phyloP scores from a whole-genome alignment of 1,140 invertebrate genomes.

The Wasmannia auropunctata region DNA sequence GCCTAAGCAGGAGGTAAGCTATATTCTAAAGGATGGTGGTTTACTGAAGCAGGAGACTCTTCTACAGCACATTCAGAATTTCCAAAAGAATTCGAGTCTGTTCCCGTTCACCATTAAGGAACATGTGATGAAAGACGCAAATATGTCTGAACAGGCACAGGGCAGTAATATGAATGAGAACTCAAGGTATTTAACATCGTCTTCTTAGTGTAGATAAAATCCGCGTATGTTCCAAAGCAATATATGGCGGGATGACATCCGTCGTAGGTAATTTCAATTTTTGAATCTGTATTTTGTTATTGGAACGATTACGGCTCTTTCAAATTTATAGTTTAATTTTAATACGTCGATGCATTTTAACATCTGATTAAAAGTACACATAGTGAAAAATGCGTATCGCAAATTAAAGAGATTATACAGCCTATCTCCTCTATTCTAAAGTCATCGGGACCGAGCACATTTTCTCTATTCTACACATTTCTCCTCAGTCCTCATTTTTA shows the following conservation, averaged over 20 bases:
- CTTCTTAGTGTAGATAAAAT: conserved; percentile 79
- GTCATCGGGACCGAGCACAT: neutral
- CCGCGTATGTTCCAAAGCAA: conserved; percentile 61
- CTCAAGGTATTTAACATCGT: conserved; percentile 84
- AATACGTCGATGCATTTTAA: neutral
- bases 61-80: conserved; percentile 82
- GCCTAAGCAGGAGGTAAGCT: conserved; percentile 80
- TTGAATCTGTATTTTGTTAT: conserved; percentile 26
- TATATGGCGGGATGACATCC: conserved; percentile 7
- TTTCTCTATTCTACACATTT: conserved; percentile 11
- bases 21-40: conserved; percentile 77
- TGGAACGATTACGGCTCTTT: neutral
- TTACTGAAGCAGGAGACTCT: conserved; percentile 80
- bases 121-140: conserved; percentile 79
- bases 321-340: conserved; percentile 11
- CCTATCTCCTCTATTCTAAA: conserved; percentile 1
- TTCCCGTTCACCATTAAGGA: conserved; percentile 82
- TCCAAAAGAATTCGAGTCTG: conserved; percentile 81
- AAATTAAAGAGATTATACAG: neutral
- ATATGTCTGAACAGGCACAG: conserved; percentile 77
- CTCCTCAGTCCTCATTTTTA: neutral
- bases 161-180: conserved; percentile 84
- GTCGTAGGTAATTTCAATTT: conserved; percentile 58
- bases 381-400: neutral
- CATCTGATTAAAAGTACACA: neutral